phyloP scores from a whole-genome alignment of 2,888 invertebrate genomes.

The Biston betularia region DNA sequence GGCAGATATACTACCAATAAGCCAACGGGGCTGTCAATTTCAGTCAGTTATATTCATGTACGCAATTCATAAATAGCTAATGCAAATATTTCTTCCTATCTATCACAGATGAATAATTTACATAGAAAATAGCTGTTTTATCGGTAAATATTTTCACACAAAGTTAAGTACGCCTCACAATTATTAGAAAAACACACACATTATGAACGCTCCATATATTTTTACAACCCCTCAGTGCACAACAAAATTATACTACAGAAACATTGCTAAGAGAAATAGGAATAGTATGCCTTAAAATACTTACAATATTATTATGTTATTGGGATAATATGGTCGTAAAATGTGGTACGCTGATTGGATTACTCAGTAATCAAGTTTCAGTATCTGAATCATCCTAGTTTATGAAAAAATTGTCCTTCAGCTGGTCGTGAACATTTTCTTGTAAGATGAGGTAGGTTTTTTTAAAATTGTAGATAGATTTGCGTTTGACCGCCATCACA shows the following conservation, averaged over 20 bases:
- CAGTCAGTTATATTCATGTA: neutral
- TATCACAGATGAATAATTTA: slow-evolving; percentile 7
- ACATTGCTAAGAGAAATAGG: slow-evolving; percentile 53
- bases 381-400: too few species aligned
- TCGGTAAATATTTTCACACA: slow-evolving; percentile 25
- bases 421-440: too few species aligned
- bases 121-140: slow-evolving; percentile 11
- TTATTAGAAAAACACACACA: slow-evolving; percentile 35
- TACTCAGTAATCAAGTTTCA: neutral
- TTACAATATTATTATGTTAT: neutral
- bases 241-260: slow-evolving; percentile 76
- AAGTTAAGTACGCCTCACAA: slow-evolving; percentile 13
- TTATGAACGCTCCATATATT: slow-evolving; percentile 43
- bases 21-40: too few species aligned
- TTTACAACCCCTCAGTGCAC: slow-evolving; percentile 51
- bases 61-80: neutral
- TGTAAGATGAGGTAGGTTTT: too few species aligned
- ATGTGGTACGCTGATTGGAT: neutral
- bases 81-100: slow-evolving; percentile 6
- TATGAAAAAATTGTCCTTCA: too few species aligned
- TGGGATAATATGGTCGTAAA: neutral
- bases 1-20: too few species aligned
- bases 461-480: too few species aligned
- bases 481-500: too few species aligned
- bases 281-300: slow-evolving; percentile 22